These are phyloP conservation scores for Sylvicola fuscatus DNA, from an alignment of 2,888 invertebrate species.

Conservation along the genomic window DNA sequence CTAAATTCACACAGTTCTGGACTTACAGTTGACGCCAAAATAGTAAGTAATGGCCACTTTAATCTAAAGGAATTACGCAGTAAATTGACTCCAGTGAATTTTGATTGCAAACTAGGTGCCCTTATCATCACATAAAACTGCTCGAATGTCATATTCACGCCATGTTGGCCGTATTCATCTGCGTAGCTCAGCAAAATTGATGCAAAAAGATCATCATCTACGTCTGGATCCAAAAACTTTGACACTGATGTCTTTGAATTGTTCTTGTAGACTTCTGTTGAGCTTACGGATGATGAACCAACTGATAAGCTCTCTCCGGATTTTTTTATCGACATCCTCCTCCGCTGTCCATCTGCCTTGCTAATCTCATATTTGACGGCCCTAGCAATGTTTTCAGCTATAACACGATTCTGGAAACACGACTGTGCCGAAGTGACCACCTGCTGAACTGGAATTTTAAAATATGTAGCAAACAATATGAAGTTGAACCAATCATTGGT, in stretches of 20 bases:
- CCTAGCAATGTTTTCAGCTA: constrained; percentile 2
- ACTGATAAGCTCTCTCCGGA: no score
- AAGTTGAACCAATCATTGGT: constrained; percentile 5
- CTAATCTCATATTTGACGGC: constrained; percentile 1
- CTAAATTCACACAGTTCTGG: constrained; percentile 16
- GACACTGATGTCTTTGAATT: constrained; percentile 1
- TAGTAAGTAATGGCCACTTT: constrained; percentile 17
- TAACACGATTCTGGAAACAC: background rate
- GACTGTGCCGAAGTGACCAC: constrained; percentile 1
- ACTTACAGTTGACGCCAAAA: constrained; percentile 17
- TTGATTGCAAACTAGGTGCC: background rate
- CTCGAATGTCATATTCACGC: background rate
- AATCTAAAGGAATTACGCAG: constrained; percentile 15
- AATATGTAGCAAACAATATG: constrained; percentile 4
- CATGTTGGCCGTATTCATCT: background rate
- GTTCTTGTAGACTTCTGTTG: no score
- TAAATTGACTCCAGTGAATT: constrained; percentile 11
- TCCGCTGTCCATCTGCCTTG: no score
- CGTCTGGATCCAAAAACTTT: constrained; percentile 12
- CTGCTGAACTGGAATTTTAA: constrained; percentile 5
- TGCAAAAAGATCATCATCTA: constrained; percentile 18
- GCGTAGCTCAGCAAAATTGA: constrained; percentile 15
- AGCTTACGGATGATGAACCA: no score
- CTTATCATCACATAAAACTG: background rate
- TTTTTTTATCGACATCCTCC: no score